Evolutionary conservation across 1,140 invertebrate genomes (phyloP), one percentile per base, ranked within the genome.

Genomic region (Drosophila kikkawai): DNA sequence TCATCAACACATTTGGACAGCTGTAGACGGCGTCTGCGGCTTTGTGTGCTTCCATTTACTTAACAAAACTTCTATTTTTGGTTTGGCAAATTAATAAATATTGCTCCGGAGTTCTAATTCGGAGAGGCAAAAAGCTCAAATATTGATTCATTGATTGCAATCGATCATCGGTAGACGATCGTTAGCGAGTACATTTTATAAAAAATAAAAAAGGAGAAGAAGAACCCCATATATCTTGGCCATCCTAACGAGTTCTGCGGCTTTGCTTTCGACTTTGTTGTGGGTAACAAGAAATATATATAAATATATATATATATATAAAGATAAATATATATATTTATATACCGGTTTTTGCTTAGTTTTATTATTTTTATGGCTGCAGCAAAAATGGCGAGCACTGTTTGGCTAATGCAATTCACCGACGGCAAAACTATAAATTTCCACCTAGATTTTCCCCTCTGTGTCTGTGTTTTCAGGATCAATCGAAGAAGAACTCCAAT

Each of bases 41-140:
- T 11, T 9, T 47, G 17, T 19, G 3, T 44, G 17, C 44, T 42
- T 44, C 13, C 13, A 74, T 83, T 88, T 80, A 80, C 75, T 88
- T 88, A 80, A 84, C 80, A 71, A 87, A 87, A 79, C 85, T 90
- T 78, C 74, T 90, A 84, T 88, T 79, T 84, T 90, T 90, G 80
- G 85, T 26, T 56, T 58, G 61, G 51, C 77, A 87, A 82, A 86
- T 86, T 69, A 68, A 71, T 73, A 86, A 47, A 26, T 47, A 15
- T n/a, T n/a, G 37, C 32, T 22, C 13, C 7, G 13, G 37, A 56
- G 68, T 66, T 44, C 26, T 69, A 70, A 59, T 67, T 76, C 19
- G 8, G 7, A n/a, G 6, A 26, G 4, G 22, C 13, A 0, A 9
- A 9, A 22, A 17, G 13, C 56, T 57, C 50, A 26, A 41, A 57